Base-by-base conservation (phyloP, 2,888 invertebrate species). In the Steinernema hermaphroditum region DNA sequence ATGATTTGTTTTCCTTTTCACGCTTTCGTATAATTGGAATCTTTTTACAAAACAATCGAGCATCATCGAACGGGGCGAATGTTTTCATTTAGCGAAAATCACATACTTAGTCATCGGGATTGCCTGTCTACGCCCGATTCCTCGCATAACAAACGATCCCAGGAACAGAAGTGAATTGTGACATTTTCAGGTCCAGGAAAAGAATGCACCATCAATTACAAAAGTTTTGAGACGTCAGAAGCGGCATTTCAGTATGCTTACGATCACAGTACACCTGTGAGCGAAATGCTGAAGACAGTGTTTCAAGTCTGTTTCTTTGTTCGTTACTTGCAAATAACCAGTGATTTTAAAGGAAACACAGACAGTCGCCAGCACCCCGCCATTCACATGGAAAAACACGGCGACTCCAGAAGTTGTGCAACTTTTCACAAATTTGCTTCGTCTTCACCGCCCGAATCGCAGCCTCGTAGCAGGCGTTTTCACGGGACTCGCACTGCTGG, bases 401-500 rank as follows among this genome's bases (percentile, higher is more conserved):
- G 85, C 84, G 0, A 80, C 85, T 32, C 84, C 85, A 0, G 87
- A 87, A 75, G 77, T 81, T 12, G 76, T 87, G 19, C 84, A 85
- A 49, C 77, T 86, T 8, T 75, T 80, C 34, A 79, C 78, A 50
- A 85, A 85, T 72, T 72, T 87, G 22, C 81, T 86, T 72, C 74
- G 78, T 19, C 69, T 81, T 24, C 85, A 85, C 44, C 79, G 83
- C 16, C 87, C 87, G 19, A 87, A 86, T 73, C 78, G 87, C 72
- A 86, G 86, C 68, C 77, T 88, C 22, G 87, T 88, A 22, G 78
- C 86, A 27, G 86, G 86, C 76, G 70, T 77, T 73, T 77, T 75
- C 69, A 76, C 76, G 74, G 68, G 71, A 41, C 54, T 71, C 12
- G 62, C 57, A 12, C 37, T 75, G 16, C 32, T 72, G 2, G 72